Conservation (phyloP, 1,140 invertebrate species). For the Drosophila pachea region DNA sequence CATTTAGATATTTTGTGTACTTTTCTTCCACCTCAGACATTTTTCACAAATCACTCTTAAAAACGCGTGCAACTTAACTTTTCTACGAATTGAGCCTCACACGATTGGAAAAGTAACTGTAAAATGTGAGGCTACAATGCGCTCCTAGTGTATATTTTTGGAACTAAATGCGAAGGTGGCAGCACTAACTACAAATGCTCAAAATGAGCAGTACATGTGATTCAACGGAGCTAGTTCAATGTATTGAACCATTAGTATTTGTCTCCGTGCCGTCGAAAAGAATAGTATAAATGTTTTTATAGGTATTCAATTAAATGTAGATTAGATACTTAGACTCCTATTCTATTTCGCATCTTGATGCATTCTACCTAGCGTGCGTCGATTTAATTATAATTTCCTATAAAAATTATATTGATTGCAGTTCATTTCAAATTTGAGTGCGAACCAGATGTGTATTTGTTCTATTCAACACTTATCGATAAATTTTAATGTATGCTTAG, state of each 20-base stretch:
- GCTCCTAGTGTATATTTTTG: slow-evolving; percentile 2
- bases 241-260: too few relatives aligned
- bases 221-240: too few relatives aligned
- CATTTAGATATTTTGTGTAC: slow-evolving; percentile 37
- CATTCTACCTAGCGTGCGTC: too few relatives aligned
- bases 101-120: slow-evolving; percentile 35
- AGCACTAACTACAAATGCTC: not conserved
- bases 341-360: not conserved
- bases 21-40: slow-evolving; percentile 50
- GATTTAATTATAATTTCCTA: too few relatives aligned
- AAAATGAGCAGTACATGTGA: too few relatives aligned
- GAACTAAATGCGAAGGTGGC: slow-evolving; percentile 10
- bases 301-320: not conserved
- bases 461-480: slow-evolving; percentile 27
- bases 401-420: too few relatives aligned
- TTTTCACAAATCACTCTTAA: not conserved
- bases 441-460: not conserved
- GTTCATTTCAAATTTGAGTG: not conserved
- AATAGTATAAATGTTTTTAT: too few relatives aligned
- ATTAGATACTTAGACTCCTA: too few relatives aligned
- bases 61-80: slow-evolving; percentile 12
- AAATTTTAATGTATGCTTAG: slow-evolving; percentile 1
- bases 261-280: too few relatives aligned
- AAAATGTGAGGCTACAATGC: not conserved
- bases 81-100: slow-evolving; percentile 6